These are phyloP conservation scores for Takifugu ocellatus DNA, from an alignment of 2,797 vertebrate species.

Conservation along the genomic window DNA sequence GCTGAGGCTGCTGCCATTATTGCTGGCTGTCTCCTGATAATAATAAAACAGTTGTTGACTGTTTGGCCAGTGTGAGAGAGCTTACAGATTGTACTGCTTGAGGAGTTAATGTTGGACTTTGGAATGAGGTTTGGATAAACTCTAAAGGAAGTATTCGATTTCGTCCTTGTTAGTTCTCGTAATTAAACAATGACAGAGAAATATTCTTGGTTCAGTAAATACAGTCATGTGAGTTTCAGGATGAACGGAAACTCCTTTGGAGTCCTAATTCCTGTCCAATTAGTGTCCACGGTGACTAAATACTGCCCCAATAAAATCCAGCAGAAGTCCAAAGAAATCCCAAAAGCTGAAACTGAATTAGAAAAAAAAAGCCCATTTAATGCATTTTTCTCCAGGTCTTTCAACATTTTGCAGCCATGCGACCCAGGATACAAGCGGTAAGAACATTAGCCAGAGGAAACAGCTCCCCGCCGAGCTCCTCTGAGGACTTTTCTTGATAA, in stretches of 20 bases:
- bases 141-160: constrained; percentile 6
- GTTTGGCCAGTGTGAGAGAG: constrained; percentile 51
- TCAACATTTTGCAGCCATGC: no score
- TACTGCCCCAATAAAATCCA: constrained; percentile 45
- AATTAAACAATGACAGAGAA: constrained; percentile 19
- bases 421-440: no score
- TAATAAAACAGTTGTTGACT: constrained; percentile 55
- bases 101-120: constrained; percentile 52
- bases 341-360: constrained; percentile 31
- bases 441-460: no score
- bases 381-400: constrained; percentile 26
- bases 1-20: constrained; percentile 60
- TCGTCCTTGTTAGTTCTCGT: neutral
- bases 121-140: constrained; percentile 27
- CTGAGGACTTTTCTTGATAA: no score
- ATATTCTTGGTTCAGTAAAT: constrained; percentile 9
- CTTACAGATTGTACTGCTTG: constrained; percentile 50
- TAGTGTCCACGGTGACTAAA: constrained; percentile 52
- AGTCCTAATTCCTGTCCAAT: constrained; percentile 11
- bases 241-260: neutral
- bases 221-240: constrained; percentile 7
- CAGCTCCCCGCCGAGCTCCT: no score
- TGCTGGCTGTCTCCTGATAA: constrained; percentile 63
- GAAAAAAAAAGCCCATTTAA: constrained; percentile 35
- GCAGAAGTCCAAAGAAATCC: constrained; percentile 46